phyloP scores from a whole-genome alignment of 2,797 vertebrate genomes.

The Epinephelus malabaricus region DNA sequence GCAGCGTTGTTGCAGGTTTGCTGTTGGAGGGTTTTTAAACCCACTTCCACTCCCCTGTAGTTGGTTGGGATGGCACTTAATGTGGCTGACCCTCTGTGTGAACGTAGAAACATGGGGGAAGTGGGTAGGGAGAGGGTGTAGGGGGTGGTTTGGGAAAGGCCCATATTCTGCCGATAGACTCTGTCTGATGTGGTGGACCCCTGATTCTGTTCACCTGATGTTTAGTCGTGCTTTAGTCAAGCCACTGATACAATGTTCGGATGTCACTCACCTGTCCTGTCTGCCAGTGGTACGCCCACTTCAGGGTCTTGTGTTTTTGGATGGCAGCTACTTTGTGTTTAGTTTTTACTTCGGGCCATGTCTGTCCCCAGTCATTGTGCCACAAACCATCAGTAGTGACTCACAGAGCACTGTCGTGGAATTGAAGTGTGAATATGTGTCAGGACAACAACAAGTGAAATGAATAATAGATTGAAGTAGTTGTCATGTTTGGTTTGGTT shows the following conservation, averaged over 20 bases:
- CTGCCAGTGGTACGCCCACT: too few species aligned
- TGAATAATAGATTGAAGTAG: background rate
- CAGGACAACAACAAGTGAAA: background rate
- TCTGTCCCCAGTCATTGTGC: background rate
- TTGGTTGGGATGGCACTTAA: too few species aligned
- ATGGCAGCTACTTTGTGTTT: too few species aligned
- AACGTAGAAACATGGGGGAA: too few species aligned
- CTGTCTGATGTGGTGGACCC: background rate
- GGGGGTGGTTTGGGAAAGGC: too few species aligned
- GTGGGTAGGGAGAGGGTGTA: too few species aligned
- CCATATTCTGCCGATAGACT: background rate
- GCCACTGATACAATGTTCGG: background rate
- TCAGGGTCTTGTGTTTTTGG: too few species aligned
- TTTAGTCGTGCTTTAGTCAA: background rate
- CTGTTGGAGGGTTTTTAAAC: too few species aligned
- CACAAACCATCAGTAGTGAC: background rate
- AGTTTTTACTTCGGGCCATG: too few species aligned
- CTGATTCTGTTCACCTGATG: background rate
- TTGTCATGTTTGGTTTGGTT: background rate
- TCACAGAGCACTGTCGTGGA: background rate
- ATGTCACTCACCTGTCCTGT: background rate
- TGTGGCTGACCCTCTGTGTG: too few species aligned
- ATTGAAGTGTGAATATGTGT: background rate
- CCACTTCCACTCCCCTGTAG: too few species aligned
- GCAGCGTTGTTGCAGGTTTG: too few species aligned